Evolutionary conservation across 2,113 vertebrate species (phyloP), one percentile per base, ranked within the genome.

Genomic region (Macaca nemestrina): DNA sequence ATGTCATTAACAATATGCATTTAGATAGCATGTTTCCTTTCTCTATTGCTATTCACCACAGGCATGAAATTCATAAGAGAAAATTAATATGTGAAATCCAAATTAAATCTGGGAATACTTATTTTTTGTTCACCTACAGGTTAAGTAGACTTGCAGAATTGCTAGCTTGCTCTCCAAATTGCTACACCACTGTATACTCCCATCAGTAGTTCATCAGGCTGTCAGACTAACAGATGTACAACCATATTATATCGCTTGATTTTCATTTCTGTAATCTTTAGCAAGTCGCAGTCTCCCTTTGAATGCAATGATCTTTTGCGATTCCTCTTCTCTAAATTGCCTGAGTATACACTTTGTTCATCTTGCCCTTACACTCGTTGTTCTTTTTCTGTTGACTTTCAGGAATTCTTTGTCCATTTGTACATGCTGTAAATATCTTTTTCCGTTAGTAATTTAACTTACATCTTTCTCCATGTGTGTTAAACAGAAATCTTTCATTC

Each of bases 321-420:
- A 30, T 68, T 68, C 22, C 4, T 94, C 2, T 40, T 85, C 72
- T 82, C 7, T 57, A 76, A 72, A 38, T 14, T 59, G 3, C 45
- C 43, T n/a, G 6, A 64, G 52, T n/a, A 75, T 81, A 10, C 38
- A 75, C 43, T 52, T 78, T 80, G 4, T 22, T 45, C 13, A 5
- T 76, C 32, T 82, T 85, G 85, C n/a, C 59, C 20, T 59, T 17
- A 13, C 2, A 40, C 7, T 17, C 32, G 45, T 48, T 82, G 9
- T 8, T 16, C n/a, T 45, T 85, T 76, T 85, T 25, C n/a, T 82
- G 16, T 92, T 52, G 52, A 73, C 55, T 68, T 70, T 88, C 45
- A 68, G 88, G 20, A 68, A 38, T 59, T 89, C 27, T 90, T 84
- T 79, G 14, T 40, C 89, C 22, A 76, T 55, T 64, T 64, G 92